A percentile compares a stretch with the other conserved stretches of the same genome.
Conservation (phyloP, 1,140 invertebrate species). For the Orius laevigatus region DNA sequence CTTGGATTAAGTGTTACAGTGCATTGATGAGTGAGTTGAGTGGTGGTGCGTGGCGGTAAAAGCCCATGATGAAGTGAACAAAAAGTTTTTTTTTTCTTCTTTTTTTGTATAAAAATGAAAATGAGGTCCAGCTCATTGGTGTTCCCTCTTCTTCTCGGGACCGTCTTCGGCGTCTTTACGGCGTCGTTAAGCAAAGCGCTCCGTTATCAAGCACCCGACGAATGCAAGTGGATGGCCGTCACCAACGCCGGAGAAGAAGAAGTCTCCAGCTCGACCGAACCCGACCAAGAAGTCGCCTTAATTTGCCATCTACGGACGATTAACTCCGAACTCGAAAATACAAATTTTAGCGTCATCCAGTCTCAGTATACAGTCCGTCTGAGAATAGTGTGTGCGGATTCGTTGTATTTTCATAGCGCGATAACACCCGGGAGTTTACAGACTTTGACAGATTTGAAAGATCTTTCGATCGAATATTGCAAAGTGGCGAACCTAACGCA, state of each 20-base stretch:
- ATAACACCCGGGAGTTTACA: slow-evolving; percentile 67
- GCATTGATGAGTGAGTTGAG: slow-evolving; percentile 19
- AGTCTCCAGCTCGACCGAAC: slow-evolving; percentile 27
- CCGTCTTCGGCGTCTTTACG: slow-evolving; percentile 46
- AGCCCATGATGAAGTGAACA: slow-evolving; percentile 8
- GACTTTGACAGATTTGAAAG: slow-evolving; percentile 60
- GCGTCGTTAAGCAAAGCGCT: slow-evolving; percentile 50
- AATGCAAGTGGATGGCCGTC: slow-evolving; percentile 61
- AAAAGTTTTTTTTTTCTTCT: background rate
- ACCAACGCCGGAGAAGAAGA: slow-evolving; percentile 32
- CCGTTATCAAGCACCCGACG: slow-evolving; percentile 65
- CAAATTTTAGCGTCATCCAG: slow-evolving; percentile 75
- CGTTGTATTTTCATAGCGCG: slow-evolving; percentile 73
- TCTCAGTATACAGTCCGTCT: slow-evolving; percentile 70
- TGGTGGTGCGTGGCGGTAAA: slow-evolving; percentile 13
- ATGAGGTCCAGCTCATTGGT: slow-evolving; percentile 23
- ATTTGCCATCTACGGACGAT: slow-evolving; percentile 66
- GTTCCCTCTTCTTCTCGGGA: slow-evolving; percentile 40
- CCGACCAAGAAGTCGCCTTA: slow-evolving; percentile 47
- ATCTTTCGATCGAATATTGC: slow-evolving; percentile 76
- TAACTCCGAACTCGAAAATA: slow-evolving; percentile 76
- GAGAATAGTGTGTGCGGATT: slow-evolving; percentile 66
- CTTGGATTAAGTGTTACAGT: slow-evolving; percentile 15
- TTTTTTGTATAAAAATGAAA: slow-evolving; percentile 1
- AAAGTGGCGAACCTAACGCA: slow-evolving; percentile 76